Evolutionary conservation across 2,113 vertebrate genomes (phyloP).

Genomic region (Ellobius talpinus): DNA sequence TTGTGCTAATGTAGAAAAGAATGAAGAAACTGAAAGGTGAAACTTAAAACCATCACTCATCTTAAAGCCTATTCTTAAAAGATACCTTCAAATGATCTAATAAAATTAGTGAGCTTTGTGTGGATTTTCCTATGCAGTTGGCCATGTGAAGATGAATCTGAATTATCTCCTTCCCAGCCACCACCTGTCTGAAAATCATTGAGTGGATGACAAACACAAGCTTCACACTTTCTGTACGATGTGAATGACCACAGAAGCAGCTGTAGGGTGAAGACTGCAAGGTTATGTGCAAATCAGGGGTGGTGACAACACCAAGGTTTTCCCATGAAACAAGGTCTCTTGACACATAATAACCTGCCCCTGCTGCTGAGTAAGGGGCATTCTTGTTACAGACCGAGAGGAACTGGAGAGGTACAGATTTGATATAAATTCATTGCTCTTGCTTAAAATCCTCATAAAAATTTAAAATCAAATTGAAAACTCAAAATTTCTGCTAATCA

Average conservation of each 20-base stretch:
- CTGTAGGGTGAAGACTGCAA: no score
- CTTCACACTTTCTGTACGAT: neutral
- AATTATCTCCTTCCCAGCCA: neutral
- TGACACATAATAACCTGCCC: no score
- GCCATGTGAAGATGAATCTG: neutral
- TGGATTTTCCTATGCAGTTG: neutral
- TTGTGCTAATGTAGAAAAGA: neutral
- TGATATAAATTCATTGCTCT: no score
- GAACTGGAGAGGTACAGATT: no score
- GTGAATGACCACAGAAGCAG: neutral
- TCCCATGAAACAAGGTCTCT: no score
- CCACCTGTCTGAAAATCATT: neutral
- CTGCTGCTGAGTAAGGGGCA: no score
- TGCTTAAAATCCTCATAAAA: no score
- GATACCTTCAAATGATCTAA: neutral
- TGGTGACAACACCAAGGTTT: no score
- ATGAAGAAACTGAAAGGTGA: neutral
- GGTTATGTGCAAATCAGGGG: no score
- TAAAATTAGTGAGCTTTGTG: neutral
- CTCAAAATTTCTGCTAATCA: no score
- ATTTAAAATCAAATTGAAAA: no score
- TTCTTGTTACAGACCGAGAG: no score
- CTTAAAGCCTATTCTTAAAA: neutral
- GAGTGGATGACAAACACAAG: neutral
- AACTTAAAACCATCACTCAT: neutral